Conservation (phyloP, 2,888 invertebrate species). For the Crossocerus cetratus region DNA sequence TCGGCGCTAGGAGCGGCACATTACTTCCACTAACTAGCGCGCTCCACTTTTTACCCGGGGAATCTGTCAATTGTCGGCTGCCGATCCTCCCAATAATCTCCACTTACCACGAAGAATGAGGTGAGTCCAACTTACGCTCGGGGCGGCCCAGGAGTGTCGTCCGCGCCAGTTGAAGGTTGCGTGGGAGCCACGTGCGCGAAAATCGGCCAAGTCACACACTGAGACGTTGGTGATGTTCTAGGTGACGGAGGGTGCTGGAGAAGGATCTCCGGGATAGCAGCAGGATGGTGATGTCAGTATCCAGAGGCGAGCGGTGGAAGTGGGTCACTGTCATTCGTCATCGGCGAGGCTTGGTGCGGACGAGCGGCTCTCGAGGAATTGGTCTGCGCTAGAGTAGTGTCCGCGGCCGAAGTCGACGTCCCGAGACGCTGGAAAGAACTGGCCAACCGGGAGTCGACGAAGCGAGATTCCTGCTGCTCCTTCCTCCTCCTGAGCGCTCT, state of each 20-base stretch:
- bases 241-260: neutral
- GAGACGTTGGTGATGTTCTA: neutral
- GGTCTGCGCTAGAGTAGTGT: no score
- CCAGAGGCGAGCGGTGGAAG: constrained; percentile 59
- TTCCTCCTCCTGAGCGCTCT: constrained; percentile 51
- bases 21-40: no score
- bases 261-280: neutral
- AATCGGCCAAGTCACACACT: neutral
- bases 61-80: no score
- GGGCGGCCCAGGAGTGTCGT: neutral
- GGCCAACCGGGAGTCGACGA: constrained; percentile 48
- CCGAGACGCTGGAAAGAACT: constrained; percentile 54
- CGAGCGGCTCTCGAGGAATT: no score
- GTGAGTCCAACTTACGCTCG: neutral
- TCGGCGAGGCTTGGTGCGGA: constrained; percentile 24
- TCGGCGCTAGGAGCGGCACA: neutral
- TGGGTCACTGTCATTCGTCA: constrained; percentile 69
- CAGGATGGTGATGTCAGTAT: neutral
- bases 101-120: no score
- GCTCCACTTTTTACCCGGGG: no score
- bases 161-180: neutral
- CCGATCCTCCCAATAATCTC: no score
- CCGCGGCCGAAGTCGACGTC: constrained; percentile 42
- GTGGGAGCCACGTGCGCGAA: neutral
- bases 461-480: constrained; percentile 53